Evolutionary conservation across 2,113 vertebrate genomes (phyloP).

Genomic region (Syrmaticus mikado): DNA sequence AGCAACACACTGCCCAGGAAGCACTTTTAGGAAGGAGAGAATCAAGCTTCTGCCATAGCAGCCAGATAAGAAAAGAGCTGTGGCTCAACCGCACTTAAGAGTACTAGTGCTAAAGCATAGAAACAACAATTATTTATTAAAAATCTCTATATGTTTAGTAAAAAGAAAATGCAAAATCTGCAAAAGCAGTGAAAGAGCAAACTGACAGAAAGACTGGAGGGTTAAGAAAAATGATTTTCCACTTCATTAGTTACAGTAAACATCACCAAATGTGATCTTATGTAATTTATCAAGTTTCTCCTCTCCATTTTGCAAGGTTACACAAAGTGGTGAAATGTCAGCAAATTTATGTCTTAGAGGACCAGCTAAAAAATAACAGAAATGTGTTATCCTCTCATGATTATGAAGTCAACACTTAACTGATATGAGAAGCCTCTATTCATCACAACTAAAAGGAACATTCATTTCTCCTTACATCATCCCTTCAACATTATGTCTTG

Average conservation of each 20-base stretch:
- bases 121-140: not conserved
- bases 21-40: not conserved
- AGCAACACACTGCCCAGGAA: not conserved
- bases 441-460: constrained; percentile 48
- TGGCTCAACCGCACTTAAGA: not conserved
- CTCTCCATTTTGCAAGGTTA: not conserved
- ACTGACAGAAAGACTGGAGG: not conserved
- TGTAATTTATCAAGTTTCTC: not conserved
- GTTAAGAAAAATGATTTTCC: not conserved
- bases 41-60: not conserved
- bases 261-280: not conserved
- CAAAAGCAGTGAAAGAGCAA: not conserved
- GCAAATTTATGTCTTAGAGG: not conserved
- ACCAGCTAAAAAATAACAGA: constrained; percentile 20
- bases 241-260: not conserved
- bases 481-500: not conserved
- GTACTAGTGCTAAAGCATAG: not conserved
- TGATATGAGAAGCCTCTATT: constrained; percentile 49
- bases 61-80: not conserved
- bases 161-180: not conserved
- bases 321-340: not conserved
- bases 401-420: constrained; percentile 17
- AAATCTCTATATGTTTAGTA: not conserved
- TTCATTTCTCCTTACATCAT: constrained; percentile 56
- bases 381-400: not conserved